phyloP scores from a whole-genome alignment of 2,888 invertebrate species.

The Digitonthophagus gazella region DNA sequence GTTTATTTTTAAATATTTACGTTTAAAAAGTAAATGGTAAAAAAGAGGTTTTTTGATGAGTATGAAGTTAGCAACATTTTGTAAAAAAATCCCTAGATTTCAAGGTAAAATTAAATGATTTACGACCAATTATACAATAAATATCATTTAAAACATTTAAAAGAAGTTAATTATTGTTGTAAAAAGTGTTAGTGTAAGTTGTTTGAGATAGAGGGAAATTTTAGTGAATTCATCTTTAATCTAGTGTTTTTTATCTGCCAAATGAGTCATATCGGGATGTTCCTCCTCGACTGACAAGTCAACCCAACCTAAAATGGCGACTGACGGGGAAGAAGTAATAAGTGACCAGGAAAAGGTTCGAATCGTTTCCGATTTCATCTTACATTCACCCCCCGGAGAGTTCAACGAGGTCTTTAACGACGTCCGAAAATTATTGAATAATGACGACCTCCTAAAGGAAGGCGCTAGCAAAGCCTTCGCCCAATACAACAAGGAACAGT shows the following conservation, averaged over 20 bases:
- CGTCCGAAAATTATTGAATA: slow-evolving; percentile 88
- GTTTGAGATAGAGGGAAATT: not conserved
- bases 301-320: slow-evolving; percentile 62
- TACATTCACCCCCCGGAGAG: slow-evolving; percentile 99
- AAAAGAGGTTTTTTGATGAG: no score
- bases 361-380: slow-evolving; percentile 96
- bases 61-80: not conserved
- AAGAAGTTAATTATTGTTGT: not conserved
- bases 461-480: slow-evolving; percentile 95
- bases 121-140: not conserved
- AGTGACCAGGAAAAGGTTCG: slow-evolving; percentile 90
- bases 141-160: not conserved
- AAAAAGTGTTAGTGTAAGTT: not conserved
- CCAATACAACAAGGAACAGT: slow-evolving; percentile 99
- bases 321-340: slow-evolving; percentile 79
- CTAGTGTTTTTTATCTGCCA: slow-evolving; percentile 28
- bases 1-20: no score
- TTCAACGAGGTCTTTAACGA: slow-evolving; percentile 99
- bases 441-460: slow-evolving; percentile 93
- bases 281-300: slow-evolving; percentile 36
- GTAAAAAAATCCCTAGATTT: not conserved
- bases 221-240: not conserved
- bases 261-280: slow-evolving; percentile 31
- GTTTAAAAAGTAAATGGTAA: no score
- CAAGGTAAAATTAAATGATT: not conserved